Conservation (phyloP, 2,113 vertebrate genomes). For the Mesoclemmys tuberculata region DNA sequence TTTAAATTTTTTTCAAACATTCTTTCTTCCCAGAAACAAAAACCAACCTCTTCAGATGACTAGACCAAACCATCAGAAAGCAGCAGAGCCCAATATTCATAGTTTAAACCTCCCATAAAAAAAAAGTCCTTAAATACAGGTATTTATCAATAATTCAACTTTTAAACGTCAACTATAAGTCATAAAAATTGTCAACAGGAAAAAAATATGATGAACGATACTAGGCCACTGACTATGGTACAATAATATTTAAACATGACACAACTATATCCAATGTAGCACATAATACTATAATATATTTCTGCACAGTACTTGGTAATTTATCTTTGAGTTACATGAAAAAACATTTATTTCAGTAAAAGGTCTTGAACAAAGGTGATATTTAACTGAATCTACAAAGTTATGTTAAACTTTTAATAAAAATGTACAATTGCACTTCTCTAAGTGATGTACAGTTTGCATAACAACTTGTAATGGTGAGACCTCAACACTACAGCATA, state of each 20-base stretch:
- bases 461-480: neutral
- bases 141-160: neutral
- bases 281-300: neutral
- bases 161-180: neutral
- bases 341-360: neutral
- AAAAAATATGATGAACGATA: neutral
- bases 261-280: neutral
- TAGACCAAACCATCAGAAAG: neutral
- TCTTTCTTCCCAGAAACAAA: neutral
- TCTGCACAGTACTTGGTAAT: neutral
- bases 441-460: neutral
- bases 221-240: neutral
- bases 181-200: neutral
- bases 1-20: slow-evolving; percentile 6
- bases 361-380: neutral
- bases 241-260: neutral
- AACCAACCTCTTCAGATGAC: neutral
- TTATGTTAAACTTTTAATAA: neutral
- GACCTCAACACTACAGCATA: neutral
- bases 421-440: neutral
- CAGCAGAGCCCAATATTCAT: neutral
- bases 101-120: neutral
- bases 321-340: neutral
- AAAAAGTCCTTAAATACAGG: neutral
- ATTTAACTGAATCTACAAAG: neutral